Evolutionary conservation across 2,888 invertebrate species (phyloP).

Genomic region (Ptychoptera albimana): DNA sequence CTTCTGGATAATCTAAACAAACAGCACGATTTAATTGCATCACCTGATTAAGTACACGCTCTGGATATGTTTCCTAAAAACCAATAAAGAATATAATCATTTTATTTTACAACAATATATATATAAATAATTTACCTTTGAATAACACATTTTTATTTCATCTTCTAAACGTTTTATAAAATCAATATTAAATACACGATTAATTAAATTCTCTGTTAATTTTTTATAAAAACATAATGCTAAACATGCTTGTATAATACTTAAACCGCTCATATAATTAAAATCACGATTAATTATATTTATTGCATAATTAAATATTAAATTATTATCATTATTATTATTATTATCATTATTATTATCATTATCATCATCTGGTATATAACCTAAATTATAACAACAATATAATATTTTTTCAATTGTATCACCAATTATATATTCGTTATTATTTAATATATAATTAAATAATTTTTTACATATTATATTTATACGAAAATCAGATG

Average conservation of each 20-base stretch:
- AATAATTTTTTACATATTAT: conserved; percentile 32
- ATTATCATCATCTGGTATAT: conserved; percentile 29
- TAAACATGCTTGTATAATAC: conserved; percentile 35
- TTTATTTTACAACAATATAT: neutral
- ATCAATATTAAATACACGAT: conserved; percentile 39
- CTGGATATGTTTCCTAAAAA: conserved; percentile 35
- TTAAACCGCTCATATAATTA: conserved; percentile 34
- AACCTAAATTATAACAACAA: conserved; percentile 35
- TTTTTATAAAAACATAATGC: conserved; percentile 36
- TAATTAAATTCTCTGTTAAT: conserved; percentile 34
- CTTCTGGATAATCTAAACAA: conserved; percentile 44
- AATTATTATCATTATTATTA: conserved; percentile 14
- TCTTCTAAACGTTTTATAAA: conserved; percentile 42
- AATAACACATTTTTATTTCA: conserved; percentile 38
- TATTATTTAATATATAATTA: conserved; percentile 30
- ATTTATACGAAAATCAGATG: conserved; percentile 30
- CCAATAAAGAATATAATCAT: conserved; percentile 4
- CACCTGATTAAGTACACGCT: conserved; percentile 34
- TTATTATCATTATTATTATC: conserved; percentile 21
- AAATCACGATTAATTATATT: conserved; percentile 36
- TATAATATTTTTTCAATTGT: conserved; percentile 34
- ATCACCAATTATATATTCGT: conserved; percentile 32
- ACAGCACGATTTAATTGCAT: conserved; percentile 47
- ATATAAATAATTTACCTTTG: conserved; percentile 26
- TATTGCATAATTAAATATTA: conserved; percentile 22